These are phyloP conservation scores for Platalea minor DNA, from an alignment of 2,797 vertebrate species.

Conservation along the genomic window DNA sequence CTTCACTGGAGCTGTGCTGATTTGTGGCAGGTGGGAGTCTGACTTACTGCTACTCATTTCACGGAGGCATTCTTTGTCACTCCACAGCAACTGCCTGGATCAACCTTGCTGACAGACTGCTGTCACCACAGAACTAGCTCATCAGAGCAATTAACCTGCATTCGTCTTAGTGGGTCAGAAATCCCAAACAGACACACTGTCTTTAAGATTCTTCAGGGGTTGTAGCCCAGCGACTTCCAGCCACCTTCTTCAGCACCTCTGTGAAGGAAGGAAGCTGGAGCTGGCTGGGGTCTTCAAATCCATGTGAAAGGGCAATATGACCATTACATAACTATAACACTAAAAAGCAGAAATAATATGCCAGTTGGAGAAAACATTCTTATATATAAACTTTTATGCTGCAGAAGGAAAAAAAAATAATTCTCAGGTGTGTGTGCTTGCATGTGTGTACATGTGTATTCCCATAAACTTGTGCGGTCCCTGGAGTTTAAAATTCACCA, in stretches of 20 bases:
- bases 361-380: not conserved
- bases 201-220: not conserved
- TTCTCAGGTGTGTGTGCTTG: not conserved
- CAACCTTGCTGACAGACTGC: not conserved
- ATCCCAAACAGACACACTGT: rapidly evolving
- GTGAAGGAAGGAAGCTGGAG: not conserved
- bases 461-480: not conserved
- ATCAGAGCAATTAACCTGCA: not conserved
- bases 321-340: not conserved
- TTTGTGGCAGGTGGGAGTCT: not conserved
- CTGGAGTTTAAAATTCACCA: not conserved
- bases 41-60: not conserved
- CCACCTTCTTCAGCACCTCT: not conserved
- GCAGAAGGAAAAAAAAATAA: not conserved
- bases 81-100: not conserved
- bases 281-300: not conserved
- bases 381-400: not conserved
- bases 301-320: not conserved
- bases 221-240: not conserved
- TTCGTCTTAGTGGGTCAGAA: not conserved
- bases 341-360: not conserved
- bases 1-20: not conserved
- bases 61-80: not conserved
- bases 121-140: not conserved
- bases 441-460: not conserved